Evolutionary conservation across 2,888 invertebrate species (phyloP).

Genomic region (Ormia ochracea): DNA sequence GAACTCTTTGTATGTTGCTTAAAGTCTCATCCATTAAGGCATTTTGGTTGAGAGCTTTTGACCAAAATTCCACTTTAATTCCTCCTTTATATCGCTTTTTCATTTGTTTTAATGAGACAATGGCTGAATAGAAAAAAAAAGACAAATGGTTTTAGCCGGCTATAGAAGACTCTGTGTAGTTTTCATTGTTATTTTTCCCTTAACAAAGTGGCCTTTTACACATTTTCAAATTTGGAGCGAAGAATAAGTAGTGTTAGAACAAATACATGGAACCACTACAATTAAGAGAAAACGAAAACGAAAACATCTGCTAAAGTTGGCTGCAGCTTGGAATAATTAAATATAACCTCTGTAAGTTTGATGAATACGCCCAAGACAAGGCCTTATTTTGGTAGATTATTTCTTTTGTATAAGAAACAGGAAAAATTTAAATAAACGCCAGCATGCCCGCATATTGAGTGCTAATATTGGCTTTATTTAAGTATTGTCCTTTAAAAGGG

Average conservation of each 20-base stretch:
- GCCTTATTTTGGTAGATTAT: not conserved
- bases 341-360: not conserved
- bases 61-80: constrained; percentile 20
- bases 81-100: constrained; percentile 3
- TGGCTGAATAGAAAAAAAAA: not conserved
- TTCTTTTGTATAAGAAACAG: too few species aligned
- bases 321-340: not conserved
- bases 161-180: not conserved
- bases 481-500: too few species aligned
- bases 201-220: not conserved
- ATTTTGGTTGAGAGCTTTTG: constrained; percentile 12
- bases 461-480: too few species aligned
- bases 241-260: not conserved
- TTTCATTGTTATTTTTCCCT: not conserved
- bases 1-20: not conserved
- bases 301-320: not conserved
- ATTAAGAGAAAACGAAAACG: not conserved
- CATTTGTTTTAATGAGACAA: not conserved
- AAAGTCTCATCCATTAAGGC: not conserved
- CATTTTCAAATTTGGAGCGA: constrained; percentile 4
- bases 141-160: not conserved
- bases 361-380: not conserved
- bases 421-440: too few species aligned
- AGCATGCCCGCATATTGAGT: too few species aligned
- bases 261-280: not conserved